These are phyloP conservation scores for Melieria crassipennis DNA, from an alignment of 2,888 invertebrate genomes.

Conservation along the genomic window DNA sequence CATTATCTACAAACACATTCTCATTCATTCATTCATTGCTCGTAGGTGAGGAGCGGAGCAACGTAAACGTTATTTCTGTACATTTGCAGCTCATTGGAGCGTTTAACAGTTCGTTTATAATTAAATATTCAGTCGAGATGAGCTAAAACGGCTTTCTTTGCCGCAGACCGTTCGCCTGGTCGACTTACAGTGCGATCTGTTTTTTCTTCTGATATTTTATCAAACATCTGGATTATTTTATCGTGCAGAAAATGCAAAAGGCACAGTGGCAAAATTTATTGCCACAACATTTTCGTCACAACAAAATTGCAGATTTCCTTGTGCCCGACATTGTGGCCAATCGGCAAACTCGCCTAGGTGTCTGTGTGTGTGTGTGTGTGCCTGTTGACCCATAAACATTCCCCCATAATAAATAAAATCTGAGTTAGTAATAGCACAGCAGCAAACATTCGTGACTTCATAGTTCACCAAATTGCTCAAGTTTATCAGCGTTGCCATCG, in stretches of 20 bases:
- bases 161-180: not conserved
- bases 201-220: not conserved
- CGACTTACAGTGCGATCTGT: not conserved
- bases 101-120: conserved; percentile 2
- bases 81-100: conserved; percentile 8
- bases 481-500: not conserved
- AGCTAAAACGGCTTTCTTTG: not conserved
- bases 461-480: conserved; percentile 5
- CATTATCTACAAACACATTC: too few relatives aligned
- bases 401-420: too few relatives aligned
- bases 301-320: too few relatives aligned
- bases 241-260: not conserved
- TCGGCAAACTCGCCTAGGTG: too few relatives aligned
- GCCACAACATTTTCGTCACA: not conserved
- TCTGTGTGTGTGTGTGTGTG: too few relatives aligned
- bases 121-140: not conserved
- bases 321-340: too few relatives aligned
- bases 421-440: not conserved
- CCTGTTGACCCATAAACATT: too few relatives aligned
- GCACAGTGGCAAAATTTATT: not conserved
- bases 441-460: conserved; percentile 1
- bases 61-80: not conserved
- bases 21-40: too few relatives aligned
- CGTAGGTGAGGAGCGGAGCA: too few relatives aligned
- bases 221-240: not conserved